Base-by-base conservation (phyloP, 2,113 vertebrate species). In the Monopterus albus region DNA sequence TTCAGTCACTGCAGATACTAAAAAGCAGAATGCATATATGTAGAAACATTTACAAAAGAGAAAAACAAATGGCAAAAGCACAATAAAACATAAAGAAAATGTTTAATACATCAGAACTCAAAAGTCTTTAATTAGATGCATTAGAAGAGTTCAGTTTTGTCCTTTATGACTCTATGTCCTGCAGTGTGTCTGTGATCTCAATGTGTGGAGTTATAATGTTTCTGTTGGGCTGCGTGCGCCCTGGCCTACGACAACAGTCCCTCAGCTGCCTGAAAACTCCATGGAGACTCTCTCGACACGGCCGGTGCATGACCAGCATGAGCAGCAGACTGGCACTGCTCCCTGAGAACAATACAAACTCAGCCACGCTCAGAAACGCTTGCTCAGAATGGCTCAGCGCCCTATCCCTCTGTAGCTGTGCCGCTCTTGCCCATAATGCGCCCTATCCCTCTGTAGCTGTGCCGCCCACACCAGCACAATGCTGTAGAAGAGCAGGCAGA, bases 301-400 rank as follows among this genome's bases (percentile, higher is more conserved):
- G 91, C 14, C 79, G 42, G 17, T 95, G 91, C 7, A 93, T 55
- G 33, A 75, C 3, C 5, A 94, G 85, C 29, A 92, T 72, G 1
- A 90, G n/a, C 1, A 91, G 45, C 68, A 94, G 80, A 25, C 83
- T 90, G 15, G 36, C 2, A 0, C 92, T 93, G 87, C 93, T 94
- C 31, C 94, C 93, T 0, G 82, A 85, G 75, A 92, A 96, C 65
- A 96, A 1, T 10, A 90, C 87, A 8, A 94, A 85, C 75, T 96
- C 94, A 0, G 93, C 89, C 18, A 92, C 86, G 29, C 88, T 94
- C 87, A 93, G 78, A 68, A 91, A 76, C 0, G 93, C 86, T 18
- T 82, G 57, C 0, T 93, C 77, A 14, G n/a, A 9, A 0, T 47
- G 26, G 71, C 76, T 65, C 89, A 81, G 3, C 12, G 9, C 11